Conservation (phyloP, 2,797 vertebrate species). For the Benthosema pterotum region DNA sequence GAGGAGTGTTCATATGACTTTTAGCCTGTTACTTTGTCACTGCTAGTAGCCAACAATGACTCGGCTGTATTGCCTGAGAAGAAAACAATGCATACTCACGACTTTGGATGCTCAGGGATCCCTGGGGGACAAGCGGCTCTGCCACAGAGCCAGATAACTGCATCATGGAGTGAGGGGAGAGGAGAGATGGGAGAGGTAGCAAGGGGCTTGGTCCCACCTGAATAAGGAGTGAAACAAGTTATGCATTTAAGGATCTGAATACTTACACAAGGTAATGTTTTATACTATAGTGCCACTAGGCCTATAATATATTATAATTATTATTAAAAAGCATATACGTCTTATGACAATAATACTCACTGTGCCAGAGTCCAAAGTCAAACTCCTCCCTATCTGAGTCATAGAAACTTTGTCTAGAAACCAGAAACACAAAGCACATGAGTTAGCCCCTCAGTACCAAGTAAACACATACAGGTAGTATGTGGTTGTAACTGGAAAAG, state of each 20-base stretch:
- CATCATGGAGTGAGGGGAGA: constrained; percentile 84
- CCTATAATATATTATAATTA: too few relatives aligned
- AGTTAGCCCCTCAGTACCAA: background rate
- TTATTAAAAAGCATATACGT: too few relatives aligned
- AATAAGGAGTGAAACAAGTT: constrained; percentile 17
- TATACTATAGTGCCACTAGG: too few relatives aligned
- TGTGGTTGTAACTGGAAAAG: too few relatives aligned
- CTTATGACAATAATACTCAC: constrained; percentile 44
- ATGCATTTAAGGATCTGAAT: background rate
- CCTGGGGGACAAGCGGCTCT: constrained; percentile 75
- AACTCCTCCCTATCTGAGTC: constrained; percentile 51
- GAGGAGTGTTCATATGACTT: too few relatives aligned
- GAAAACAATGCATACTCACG: constrained; percentile 69
- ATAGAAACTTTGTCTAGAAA: constrained; percentile 50
- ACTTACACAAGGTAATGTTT: too few relatives aligned
- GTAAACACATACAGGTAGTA: background rate
- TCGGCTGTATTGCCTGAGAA: too few relatives aligned
- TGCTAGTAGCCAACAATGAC: too few relatives aligned
- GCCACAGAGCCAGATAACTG: constrained; percentile 72
- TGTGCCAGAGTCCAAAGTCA: constrained; percentile 52
- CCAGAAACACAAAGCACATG: constrained; percentile 18
- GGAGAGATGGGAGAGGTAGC: constrained; percentile 80
- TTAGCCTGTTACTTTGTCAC: too few relatives aligned
- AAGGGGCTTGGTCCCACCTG: constrained; percentile 82
- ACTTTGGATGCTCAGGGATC: constrained; percentile 67